Conservation (phyloP, 2,888 invertebrate genomes). For the Marasmarcha lunaedactyla region DNA sequence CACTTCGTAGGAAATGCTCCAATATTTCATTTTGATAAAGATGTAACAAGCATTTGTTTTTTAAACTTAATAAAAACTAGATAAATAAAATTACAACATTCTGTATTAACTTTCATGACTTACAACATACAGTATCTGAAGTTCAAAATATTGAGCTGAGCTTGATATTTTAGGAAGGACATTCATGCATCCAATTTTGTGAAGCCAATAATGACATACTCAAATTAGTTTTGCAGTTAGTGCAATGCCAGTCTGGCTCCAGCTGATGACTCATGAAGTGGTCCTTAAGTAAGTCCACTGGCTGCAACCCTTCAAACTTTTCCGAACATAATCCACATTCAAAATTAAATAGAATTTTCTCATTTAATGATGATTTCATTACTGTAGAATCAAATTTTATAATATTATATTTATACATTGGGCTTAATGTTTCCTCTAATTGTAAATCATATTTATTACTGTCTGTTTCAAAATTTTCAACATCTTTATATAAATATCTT, state of each 20-base stretch:
- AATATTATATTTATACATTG: conserved; percentile 19
- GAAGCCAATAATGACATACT: conserved; percentile 19
- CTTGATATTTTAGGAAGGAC: too few relatives aligned
- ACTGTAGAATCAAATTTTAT: conserved; percentile 9
- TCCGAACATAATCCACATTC: conserved; percentile 28
- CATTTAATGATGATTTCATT: conserved; percentile 13
- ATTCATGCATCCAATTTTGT: conserved; percentile 28
- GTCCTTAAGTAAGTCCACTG: conserved; percentile 15
- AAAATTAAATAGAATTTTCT: conserved; percentile 16
- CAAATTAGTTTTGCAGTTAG: conserved; percentile 23
- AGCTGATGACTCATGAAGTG: conserved; percentile 30
- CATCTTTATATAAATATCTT: conserved; percentile 28
- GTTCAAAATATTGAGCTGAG: too few relatives aligned
- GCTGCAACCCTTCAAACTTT: conserved; percentile 14
- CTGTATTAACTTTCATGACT: too few relatives aligned
- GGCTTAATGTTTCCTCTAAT: conserved; percentile 30
- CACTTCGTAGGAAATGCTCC: too few relatives aligned
- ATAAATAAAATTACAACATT: too few relatives aligned
- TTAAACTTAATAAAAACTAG: too few relatives aligned
- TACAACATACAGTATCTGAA: too few relatives aligned
- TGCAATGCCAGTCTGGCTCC: conserved; percentile 34
- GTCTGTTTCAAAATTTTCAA: conserved; percentile 5
- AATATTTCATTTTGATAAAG: too few relatives aligned
- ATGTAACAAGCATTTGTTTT: too few relatives aligned
- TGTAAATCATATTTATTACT: conserved; percentile 27